phyloP scores from a whole-genome alignment of 1,140 invertebrate species.

The Microplitis mediator region DNA sequence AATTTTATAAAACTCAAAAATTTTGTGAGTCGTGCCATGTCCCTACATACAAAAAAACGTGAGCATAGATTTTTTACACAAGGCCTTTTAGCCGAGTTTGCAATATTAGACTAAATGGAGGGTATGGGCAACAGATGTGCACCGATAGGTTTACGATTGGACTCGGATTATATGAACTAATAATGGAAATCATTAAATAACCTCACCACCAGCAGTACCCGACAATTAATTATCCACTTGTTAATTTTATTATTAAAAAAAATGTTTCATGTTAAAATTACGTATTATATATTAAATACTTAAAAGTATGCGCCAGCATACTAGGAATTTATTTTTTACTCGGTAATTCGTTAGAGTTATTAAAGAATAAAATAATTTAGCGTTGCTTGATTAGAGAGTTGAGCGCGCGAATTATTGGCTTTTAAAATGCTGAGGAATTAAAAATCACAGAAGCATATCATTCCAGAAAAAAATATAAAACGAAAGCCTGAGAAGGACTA shows the following conservation, averaged over 20 bases:
- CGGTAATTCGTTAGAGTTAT: no score
- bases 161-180: constrained; percentile 37
- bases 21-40: no score
- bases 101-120: no score
- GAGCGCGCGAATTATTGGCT: no score
- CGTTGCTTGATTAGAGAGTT: no score
- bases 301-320: neutral
- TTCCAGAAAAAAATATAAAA: no score
- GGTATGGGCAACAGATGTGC: constrained; percentile 54
- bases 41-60: no score
- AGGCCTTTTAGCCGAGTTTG: no score
- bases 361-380: no score
- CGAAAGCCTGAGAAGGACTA: no score
- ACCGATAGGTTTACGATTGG: constrained; percentile 53
- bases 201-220: constrained; percentile 33
- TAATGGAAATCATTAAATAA: constrained; percentile 62
- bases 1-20: no score
- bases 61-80: neutral
- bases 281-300: neutral
- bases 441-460: neutral
- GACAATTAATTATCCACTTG: constrained; percentile 48
- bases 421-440: neutral
- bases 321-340: no score
- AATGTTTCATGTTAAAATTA: constrained; percentile 29
- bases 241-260: constrained; percentile 55